Evolutionary conservation across 2,888 invertebrate genomes (phyloP).

Genomic region (Drosophila demipolita): DNA sequence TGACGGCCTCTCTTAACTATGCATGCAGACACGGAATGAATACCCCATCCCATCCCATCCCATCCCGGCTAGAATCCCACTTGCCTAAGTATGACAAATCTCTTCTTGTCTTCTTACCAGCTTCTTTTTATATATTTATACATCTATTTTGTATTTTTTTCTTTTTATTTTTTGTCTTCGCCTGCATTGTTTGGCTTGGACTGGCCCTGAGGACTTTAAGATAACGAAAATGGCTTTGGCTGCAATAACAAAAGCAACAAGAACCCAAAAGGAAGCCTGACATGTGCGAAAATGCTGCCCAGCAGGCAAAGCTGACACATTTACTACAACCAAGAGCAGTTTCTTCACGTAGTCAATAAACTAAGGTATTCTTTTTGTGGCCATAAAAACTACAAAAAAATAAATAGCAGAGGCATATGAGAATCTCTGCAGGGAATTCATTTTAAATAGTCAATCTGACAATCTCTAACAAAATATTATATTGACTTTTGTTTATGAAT

Average conservation of each 20-base stretch:
- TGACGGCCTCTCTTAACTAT: slow-evolving; percentile 49
- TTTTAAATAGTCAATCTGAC: too few species aligned
- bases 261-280: slow-evolving; percentile 39
- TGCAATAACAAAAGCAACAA: slow-evolving; percentile 38
- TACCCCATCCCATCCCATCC: neutral
- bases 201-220: slow-evolving; percentile 57
- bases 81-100: slow-evolving; percentile 63
- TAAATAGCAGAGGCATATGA: neutral
- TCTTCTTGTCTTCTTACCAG: slow-evolving; percentile 51
- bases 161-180: slow-evolving; percentile 18
- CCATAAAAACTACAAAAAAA: neutral
- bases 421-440: too few species aligned
- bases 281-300: slow-evolving; percentile 45
- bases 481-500: neutral
- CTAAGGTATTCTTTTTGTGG: slow-evolving; percentile 20
- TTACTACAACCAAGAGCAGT: slow-evolving; percentile 21
- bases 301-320: slow-evolving; percentile 35
- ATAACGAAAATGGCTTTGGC: slow-evolving; percentile 68
- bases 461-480: neutral
- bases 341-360: slow-evolving; percentile 45
- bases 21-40: slow-evolving; percentile 27
- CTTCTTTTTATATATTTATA: slow-evolving; percentile 14
- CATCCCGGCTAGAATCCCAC: slow-evolving; percentile 40
- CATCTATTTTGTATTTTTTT: neutral
- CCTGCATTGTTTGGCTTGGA: slow-evolving; percentile 65